Evolutionary conservation across 2,113 vertebrate genomes (phyloP).

Genomic region (Myrmecobius fasciatus): DNA sequence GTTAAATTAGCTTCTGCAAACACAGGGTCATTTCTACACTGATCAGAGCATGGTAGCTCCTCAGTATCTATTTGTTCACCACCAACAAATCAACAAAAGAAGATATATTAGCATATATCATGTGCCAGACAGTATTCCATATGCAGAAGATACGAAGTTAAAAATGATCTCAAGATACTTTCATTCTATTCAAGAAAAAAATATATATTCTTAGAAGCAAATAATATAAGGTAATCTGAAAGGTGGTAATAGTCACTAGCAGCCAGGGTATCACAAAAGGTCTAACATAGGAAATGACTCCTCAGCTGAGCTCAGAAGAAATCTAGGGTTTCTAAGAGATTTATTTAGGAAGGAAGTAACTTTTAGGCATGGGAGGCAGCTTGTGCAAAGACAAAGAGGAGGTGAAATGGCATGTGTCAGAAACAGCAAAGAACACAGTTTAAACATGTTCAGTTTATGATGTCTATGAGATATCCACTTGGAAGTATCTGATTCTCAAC

Average conservation of each 20-base stretch:
- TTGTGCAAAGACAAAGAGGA: neutral
- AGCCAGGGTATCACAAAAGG: neutral
- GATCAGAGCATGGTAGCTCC: conserved; percentile 29
- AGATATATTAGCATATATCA: neutral
- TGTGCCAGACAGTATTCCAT: neutral
- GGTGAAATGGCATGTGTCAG: neutral
- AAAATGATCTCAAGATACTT: neutral
- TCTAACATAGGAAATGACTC: neutral
- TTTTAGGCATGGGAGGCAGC: neutral
- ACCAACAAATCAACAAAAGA: neutral
- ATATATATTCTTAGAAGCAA: neutral
- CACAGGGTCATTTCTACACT: conserved; percentile 13
- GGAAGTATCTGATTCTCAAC: neutral
- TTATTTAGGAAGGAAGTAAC: neutral
- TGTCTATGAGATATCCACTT: neutral
- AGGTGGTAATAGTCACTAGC: neutral
- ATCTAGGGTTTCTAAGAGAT: neutral
- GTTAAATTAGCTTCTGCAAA: conserved; percentile 26
- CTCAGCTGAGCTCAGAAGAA: neutral
- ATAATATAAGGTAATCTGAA: neutral
- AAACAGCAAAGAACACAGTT: neutral
- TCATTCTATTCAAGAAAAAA: neutral
- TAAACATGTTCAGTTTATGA: neutral
- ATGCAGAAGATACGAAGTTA: neutral
- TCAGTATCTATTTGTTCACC: neutral